A percentile compares a stretch with the other conserved stretches of the same genome.
These are phyloP conservation scores for Melanotaenia trifasciata DNA, from an alignment of 2,797 vertebrate genomes.

Conservation along the genomic window DNA sequence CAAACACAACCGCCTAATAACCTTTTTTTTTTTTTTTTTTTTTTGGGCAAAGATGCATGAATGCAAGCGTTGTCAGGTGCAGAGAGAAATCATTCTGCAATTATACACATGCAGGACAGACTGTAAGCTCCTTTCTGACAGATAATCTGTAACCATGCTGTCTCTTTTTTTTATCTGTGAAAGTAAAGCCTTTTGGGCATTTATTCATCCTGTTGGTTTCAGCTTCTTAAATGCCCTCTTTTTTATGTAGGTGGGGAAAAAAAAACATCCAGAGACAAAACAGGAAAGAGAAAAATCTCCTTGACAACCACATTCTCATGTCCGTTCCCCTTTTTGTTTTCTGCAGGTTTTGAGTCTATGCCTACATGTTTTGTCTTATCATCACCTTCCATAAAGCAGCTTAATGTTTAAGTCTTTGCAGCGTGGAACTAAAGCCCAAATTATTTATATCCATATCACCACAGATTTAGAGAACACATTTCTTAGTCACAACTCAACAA, in stretches of 20 bases:
- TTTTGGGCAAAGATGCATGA: conserved; percentile 26
- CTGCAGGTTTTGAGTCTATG: background rate
- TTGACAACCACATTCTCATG: background rate
- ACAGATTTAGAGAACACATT: background rate
- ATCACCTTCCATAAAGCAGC: background rate
- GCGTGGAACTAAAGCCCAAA: background rate
- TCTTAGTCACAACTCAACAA: background rate
- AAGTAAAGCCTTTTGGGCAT: background rate
- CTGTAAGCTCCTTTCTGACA: background rate
- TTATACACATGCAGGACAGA: background rate
- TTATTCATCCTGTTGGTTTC: background rate
- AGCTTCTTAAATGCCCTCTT: background rate
- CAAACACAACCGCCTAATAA: conserved; percentile 35
- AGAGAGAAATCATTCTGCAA: background rate
- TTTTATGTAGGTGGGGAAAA: background rate
- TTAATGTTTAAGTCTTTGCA: background rate
- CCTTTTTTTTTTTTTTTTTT: conserved; percentile 9
- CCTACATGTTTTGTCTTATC: background rate
- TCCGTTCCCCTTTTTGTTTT: background rate
- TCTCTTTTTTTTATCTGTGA: background rate
- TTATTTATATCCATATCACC: background rate
- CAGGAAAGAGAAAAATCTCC: background rate
- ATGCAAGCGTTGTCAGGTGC: conserved; percentile 13
- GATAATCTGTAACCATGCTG: background rate
- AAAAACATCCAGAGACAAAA: background rate